phyloP scores from a whole-genome alignment of 2,888 invertebrate species.

The Exocentrus adspersus region DNA sequence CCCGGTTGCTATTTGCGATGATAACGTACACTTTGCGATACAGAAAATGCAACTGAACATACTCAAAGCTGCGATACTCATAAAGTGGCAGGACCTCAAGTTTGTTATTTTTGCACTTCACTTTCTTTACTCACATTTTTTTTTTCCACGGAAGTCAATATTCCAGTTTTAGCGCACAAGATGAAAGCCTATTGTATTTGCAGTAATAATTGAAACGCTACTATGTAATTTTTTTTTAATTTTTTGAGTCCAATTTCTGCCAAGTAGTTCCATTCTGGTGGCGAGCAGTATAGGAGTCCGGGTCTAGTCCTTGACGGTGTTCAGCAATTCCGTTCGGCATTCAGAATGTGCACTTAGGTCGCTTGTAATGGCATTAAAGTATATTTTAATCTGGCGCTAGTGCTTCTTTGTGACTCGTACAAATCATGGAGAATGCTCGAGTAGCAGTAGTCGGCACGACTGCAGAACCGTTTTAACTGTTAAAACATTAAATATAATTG shows the following conservation, averaged over 20 bases:
- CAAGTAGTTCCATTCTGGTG: neutral
- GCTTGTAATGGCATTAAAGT: slow-evolving; percentile 11
- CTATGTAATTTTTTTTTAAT: no score
- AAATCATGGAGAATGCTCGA: slow-evolving; percentile 3
- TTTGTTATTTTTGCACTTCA: no score
- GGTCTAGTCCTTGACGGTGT: neutral
- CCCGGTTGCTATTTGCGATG: slow-evolving; percentile 23
- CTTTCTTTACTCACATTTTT: no score
- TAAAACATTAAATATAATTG: slow-evolving; percentile 38
- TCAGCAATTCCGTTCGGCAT: slow-evolving; percentile 2
- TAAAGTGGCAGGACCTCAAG: no score
- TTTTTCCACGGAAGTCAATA: no score
- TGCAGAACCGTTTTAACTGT: slow-evolving; percentile 27
- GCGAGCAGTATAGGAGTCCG: neutral
- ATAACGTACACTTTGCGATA: slow-evolving; percentile 13
- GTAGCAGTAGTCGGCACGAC: slow-evolving; percentile 5
- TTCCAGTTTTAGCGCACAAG: no score
- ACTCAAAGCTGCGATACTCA: no score
- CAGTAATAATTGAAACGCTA: no score
- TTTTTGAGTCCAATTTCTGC: no score
- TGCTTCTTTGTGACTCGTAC: slow-evolving; percentile 13
- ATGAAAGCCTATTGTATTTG: no score
- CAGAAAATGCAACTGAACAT: slow-evolving; percentile 8
- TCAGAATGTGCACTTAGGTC: slow-evolving; percentile 15
- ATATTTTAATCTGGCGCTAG: slow-evolving; percentile 15